Evolutionary conservation across 2,797 vertebrate genomes (phyloP), one percentile per base, ranked within the genome.

Genomic region (Pelobates cultripes): DNA sequence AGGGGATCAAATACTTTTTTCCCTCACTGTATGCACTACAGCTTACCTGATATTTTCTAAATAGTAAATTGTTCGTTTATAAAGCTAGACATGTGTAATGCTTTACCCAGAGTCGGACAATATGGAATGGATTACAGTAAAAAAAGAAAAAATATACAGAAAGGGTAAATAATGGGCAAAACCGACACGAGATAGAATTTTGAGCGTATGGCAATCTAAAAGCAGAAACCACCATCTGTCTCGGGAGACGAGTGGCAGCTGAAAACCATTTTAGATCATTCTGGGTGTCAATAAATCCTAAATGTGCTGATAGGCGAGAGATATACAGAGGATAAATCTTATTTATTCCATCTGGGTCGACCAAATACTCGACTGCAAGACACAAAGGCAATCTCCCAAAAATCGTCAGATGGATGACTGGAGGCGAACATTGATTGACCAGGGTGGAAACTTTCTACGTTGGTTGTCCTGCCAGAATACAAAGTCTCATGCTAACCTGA

Each of bases 201-300:
- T 2, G 47, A 51, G 47, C 5, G 5, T 10, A 51, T 51, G 47
- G 47, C 10, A 10, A 9, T 70, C n/a, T 70, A 42, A 7, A 4
- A 7, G n/a, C 55, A 17, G 68, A 70, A 60, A 67, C 13, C 5
- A 8, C 67, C 77, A 78, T 78, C 77, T 78, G 77, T 47, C 68
- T 43, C 7, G 2, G 13, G 71, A 57, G 28, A 6, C 10, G 57
- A 64, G 61, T 7, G 10, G 10, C 61, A 7, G 61, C n/a, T 44
- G 15, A 77, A 77, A 57, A 9, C 47, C 28, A 69, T 43, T 53
- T 57, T 41, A 41, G 41, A 9, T n/a, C 3, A 45, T 40, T 70
- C 10, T 47, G 3, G 64, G 3, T 55, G 40, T 43, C 66, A 43
- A 77, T 77, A 77, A 70, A 77, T 77, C 64, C 45, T 14, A 0